phyloP scores from a whole-genome alignment of 2,113 vertebrate species.

The Dromas ardeola region DNA sequence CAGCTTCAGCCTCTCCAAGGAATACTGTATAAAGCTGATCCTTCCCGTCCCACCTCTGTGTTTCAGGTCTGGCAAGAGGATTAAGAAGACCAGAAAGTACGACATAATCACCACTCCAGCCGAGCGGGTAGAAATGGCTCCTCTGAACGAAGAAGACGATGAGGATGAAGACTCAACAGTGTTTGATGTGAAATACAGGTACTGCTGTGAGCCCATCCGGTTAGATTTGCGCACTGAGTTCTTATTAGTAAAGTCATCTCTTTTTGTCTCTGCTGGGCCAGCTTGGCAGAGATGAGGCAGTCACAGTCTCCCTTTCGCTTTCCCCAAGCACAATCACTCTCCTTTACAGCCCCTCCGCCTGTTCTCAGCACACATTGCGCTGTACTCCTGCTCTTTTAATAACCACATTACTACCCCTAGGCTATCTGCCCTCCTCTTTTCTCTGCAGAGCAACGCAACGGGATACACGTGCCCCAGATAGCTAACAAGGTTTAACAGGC shows the following conservation, averaged over 20 bases:
- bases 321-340: neutral
- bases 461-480: neutral
- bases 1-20: neutral
- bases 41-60: neutral
- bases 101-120: constrained; percentile 96
- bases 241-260: neutral
- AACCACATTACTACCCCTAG: neutral
- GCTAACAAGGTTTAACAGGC: neutral
- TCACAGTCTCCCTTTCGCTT: neutral
- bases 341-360: neutral
- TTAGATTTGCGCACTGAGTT: neutral
- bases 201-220: neutral
- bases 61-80: constrained; percentile 85
- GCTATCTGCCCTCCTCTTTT: neutral
- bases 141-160: constrained; percentile 91
- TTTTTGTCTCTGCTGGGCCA: neutral
- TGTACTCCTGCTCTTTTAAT: neutral
- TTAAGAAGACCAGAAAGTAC: constrained; percentile 93
- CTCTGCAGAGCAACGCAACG: neutral
- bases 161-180: constrained; percentile 92
- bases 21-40: neutral
- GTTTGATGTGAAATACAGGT: constrained; percentile 98
- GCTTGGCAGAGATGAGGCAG: neutral
- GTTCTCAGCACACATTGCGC: neutral
- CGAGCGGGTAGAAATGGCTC: constrained; percentile 94